phyloP scores from a whole-genome alignment of 2,113 vertebrate genomes.

The Gambusia affinis region DNA sequence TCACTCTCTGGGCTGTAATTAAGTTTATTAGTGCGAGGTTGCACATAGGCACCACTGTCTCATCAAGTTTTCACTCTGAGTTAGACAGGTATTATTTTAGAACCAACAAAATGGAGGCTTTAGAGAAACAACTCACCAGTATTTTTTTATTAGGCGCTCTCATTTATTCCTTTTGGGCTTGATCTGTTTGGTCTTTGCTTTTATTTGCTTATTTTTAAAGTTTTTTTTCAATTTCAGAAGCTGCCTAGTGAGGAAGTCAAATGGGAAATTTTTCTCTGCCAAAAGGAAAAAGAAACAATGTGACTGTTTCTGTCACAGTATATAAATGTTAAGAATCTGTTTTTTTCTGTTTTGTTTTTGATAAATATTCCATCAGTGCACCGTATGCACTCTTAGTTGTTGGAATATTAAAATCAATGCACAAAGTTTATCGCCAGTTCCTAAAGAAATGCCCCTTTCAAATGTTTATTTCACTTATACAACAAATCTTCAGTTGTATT shows the following conservation, averaged over 20 bases:
- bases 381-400: neutral
- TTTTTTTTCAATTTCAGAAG: constrained; percentile 19
- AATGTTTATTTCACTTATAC: neutral
- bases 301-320: constrained; percentile 33
- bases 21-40: constrained; percentile 50
- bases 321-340: constrained; percentile 29
- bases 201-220: neutral
- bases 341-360: neutral
- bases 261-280: constrained; percentile 36
- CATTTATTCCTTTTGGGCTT: constrained; percentile 7
- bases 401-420: neutral
- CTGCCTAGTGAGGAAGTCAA: constrained; percentile 19
- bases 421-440: neutral
- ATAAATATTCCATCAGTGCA: neutral
- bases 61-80: constrained; percentile 38
- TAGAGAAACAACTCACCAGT: constrained; percentile 10
- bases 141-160: constrained; percentile 23
- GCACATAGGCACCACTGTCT: constrained; percentile 37
- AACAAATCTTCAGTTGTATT: constrained; percentile 1
- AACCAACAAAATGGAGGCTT: constrained; percentile 20
- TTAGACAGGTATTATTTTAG: constrained; percentile 38
- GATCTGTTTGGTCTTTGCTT: constrained; percentile 15
- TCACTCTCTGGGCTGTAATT: constrained; percentile 54
- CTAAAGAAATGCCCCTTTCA: neutral
- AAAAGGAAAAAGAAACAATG: constrained; percentile 28